Conservation (phyloP, 1,140 invertebrate species). For the Zaprionus tsacasi region DNA sequence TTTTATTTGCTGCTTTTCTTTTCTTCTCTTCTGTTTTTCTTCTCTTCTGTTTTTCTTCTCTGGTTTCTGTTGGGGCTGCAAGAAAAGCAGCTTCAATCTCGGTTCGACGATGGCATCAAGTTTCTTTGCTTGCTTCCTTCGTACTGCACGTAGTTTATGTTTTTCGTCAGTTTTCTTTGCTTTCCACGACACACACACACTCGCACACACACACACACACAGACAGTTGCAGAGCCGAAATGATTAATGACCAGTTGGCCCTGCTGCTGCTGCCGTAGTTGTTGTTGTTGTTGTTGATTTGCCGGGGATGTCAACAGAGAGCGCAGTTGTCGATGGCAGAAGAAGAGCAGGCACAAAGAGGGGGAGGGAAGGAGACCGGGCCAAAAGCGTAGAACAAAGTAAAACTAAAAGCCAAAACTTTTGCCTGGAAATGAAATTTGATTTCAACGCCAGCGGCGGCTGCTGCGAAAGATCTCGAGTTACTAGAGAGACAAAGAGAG, state of each 20-base stretch:
- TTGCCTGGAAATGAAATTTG: constrained; percentile 73
- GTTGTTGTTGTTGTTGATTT: constrained; percentile 41
- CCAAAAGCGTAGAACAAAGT: constrained; percentile 55
- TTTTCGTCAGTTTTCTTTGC: constrained; percentile 48
- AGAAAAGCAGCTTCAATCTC: constrained; percentile 48
- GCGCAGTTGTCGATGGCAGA: constrained; percentile 46
- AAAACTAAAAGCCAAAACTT: constrained; percentile 78
- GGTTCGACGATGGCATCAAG: constrained; percentile 44
- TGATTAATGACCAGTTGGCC: constrained; percentile 78
- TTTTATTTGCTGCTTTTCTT: not conserved
- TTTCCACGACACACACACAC: constrained; percentile 14
- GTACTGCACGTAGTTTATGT: constrained; percentile 43
- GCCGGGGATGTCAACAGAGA: constrained; percentile 43
- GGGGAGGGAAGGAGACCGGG: constrained; percentile 21
- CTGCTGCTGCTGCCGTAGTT: constrained; percentile 32
- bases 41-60: constrained; percentile 1
- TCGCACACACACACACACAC: constrained; percentile 27
- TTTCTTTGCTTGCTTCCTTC: constrained; percentile 24
- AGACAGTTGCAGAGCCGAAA: constrained; percentile 52
- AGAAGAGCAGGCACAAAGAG: not conserved
- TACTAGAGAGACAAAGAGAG: not conserved
- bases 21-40: not conserved
- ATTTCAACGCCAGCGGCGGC: constrained; percentile 59
- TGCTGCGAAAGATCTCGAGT: constrained; percentile 31
- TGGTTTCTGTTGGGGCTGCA: not conserved